These are phyloP conservation scores for Chaenodraco wilsoni DNA, from an alignment of 2,797 vertebrate genomes.

Conservation along the genomic window DNA sequence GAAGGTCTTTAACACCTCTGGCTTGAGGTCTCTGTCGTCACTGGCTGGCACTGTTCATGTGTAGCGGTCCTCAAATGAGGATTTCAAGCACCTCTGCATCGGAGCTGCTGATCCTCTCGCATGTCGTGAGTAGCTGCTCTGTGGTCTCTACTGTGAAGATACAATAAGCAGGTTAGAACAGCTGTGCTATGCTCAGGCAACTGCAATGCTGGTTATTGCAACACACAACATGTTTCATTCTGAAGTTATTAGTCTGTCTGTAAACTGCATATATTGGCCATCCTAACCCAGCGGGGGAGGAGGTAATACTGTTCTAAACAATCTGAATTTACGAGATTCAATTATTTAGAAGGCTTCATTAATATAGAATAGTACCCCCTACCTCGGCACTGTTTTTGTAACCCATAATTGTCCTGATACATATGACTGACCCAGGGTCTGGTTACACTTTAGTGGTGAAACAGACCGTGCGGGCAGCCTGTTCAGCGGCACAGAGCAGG, in stretches of 20 bases:
- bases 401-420: too few relatives aligned
- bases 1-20: conserved; percentile 8
- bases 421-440: conserved; percentile 24
- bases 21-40: conserved; percentile 15
- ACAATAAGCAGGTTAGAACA: conserved; percentile 49
- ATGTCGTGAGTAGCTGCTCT: conserved; percentile 59
- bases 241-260: conserved; percentile 6
- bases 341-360: too few relatives aligned
- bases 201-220: not conserved
- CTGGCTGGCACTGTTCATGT: conserved; percentile 9
- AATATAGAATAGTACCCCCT: too few relatives aligned
- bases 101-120: conserved; percentile 54
- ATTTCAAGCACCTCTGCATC: conserved; percentile 82
- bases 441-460: conserved; percentile 47
- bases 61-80: conserved; percentile 75
- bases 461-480: conserved; percentile 18
- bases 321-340: too few relatives aligned
- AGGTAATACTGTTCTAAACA: too few relatives aligned
- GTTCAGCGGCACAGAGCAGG: conserved; percentile 28
- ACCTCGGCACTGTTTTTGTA: too few relatives aligned
- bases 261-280: too few relatives aligned
- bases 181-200: conserved; percentile 6
- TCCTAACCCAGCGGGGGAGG: too few relatives aligned
- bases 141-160: conserved; percentile 58
- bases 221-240: conserved; percentile 18